phyloP scores from a whole-genome alignment of 2,113 vertebrate species.

The Patagioenas fasciata region DNA sequence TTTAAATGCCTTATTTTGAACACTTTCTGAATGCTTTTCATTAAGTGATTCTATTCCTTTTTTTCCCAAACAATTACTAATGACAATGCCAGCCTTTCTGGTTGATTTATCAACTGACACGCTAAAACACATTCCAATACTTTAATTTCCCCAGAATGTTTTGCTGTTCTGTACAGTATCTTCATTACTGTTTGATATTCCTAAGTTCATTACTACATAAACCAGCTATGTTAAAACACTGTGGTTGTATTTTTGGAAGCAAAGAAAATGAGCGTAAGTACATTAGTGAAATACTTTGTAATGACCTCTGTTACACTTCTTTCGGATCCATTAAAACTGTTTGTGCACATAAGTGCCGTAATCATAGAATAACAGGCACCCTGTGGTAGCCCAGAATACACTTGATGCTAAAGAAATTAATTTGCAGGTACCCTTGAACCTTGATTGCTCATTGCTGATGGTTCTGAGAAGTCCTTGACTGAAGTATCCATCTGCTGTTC shows the following conservation, averaged over 20 bases:
- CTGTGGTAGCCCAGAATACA: neutral
- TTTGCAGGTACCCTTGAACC: neutral
- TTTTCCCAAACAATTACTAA: neutral
- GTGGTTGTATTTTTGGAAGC: constrained; percentile 55
- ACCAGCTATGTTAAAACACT: constrained; percentile 35
- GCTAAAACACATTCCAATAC: neutral
- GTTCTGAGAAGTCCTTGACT: neutral
- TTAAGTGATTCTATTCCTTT: neutral
- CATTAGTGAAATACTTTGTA: constrained; percentile 26
- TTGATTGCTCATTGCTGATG: neutral
- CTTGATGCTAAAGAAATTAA: neutral
- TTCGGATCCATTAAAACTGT: constrained; percentile 12
- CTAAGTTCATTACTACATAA: constrained; percentile 19
- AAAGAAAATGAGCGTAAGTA: neutral
- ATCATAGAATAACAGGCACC: neutral
- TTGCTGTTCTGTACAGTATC: constrained; percentile 23
- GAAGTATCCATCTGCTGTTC: neutral
- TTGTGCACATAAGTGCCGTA: neutral
- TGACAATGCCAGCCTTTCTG: neutral
- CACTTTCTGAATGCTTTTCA: neutral
- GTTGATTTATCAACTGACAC: neutral
- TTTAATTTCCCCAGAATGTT: constrained; percentile 3
- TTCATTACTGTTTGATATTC: constrained; percentile 29
- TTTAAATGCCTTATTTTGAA: neutral
- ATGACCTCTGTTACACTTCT: constrained; percentile 35